Percentiles rank a stretch among this genome's conserved stretches.
Evolutionary conservation across 2,888 invertebrate species (phyloP).

Genomic region (Steinernema carpocapsae): DNA sequence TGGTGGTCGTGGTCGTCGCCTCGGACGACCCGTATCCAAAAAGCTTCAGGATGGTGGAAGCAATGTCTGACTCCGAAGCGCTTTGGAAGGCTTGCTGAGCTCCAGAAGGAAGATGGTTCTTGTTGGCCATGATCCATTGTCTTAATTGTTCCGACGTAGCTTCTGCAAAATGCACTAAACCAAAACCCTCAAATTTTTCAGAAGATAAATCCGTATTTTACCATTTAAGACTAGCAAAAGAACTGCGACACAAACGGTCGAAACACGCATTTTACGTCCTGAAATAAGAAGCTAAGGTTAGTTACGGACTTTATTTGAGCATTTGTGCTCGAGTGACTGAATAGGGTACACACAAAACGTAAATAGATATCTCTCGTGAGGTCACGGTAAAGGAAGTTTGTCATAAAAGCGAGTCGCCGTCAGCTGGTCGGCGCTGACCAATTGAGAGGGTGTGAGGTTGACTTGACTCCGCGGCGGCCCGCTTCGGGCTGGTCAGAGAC

Average conservation of each 20-base stretch:
- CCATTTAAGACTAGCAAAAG: neutral
- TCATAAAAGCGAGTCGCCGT: neutral
- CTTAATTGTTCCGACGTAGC: slow-evolving; percentile 64
- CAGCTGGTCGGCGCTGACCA: neutral
- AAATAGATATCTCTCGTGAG: neutral
- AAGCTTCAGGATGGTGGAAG: slow-evolving; percentile 53
- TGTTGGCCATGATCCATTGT: slow-evolving; percentile 63
- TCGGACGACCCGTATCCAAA: slow-evolving; percentile 38
- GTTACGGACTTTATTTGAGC: neutral
- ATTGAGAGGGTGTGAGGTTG: too few species aligned
- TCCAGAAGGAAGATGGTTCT: slow-evolving; percentile 50
- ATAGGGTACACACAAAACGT: neutral
- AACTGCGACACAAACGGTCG: neutral
- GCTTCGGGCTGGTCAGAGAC: neutral
- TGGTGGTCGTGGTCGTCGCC: slow-evolving; percentile 23
- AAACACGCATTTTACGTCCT: neutral
- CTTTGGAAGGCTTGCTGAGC: slow-evolving; percentile 41
- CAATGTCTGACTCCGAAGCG: slow-evolving; percentile 30
- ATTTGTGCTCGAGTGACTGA: neutral
- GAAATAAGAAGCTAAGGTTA: neutral
- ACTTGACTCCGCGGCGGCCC: too few species aligned
- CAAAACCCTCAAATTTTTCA: neutral
- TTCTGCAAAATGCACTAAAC: neutral
- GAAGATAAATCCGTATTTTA: neutral
- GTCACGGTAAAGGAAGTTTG: slow-evolving; percentile 14